A percentile compares a stretch with the other conserved stretches of the same genome.
Evolutionary conservation across 2,113 vertebrate species (phyloP).

Genomic region (Cercopithecus mona): DNA sequence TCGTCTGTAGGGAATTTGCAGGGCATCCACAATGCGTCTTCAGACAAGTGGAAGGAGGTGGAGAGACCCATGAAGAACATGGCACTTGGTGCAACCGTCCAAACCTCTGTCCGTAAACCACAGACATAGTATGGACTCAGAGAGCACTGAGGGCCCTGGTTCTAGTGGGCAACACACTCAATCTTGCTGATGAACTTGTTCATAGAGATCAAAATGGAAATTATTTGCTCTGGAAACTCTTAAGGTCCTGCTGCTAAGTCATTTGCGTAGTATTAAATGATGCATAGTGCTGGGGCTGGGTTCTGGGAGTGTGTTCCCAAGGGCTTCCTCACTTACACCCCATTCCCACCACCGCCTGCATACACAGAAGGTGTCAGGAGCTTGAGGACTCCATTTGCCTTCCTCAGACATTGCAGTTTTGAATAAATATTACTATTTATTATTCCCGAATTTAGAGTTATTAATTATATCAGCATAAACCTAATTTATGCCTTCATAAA

Average conservation of each 20-base stretch:
- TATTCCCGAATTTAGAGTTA: conserved; percentile 83
- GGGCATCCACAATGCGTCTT: background rate
- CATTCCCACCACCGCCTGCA: background rate
- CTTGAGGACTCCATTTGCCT: conserved; percentile 60
- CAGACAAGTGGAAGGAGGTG: background rate
- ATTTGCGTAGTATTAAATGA: conserved; percentile 37
- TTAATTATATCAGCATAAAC: conserved; percentile 86
- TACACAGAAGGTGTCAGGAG: background rate
- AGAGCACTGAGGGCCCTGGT: background rate
- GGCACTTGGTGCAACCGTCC: background rate
- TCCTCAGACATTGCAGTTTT: conserved; percentile 50
- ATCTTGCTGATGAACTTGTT: conserved; percentile 32
- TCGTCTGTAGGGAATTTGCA: background rate
- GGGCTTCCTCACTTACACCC: background rate
- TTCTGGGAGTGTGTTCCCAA: background rate
- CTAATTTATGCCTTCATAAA: conserved; percentile 84
- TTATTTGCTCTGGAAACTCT: conserved; percentile 51
- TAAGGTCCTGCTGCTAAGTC: conserved; percentile 48
- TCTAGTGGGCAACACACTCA: background rate
- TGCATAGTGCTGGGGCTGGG: background rate
- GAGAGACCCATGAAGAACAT: background rate
- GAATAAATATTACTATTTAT: conserved; percentile 82
- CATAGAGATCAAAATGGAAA: conserved; percentile 33
- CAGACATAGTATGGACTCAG: background rate
- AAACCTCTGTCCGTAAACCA: background rate